Conservation (phyloP, 2,797 vertebrate species). For the Prionace glauca region DNA sequence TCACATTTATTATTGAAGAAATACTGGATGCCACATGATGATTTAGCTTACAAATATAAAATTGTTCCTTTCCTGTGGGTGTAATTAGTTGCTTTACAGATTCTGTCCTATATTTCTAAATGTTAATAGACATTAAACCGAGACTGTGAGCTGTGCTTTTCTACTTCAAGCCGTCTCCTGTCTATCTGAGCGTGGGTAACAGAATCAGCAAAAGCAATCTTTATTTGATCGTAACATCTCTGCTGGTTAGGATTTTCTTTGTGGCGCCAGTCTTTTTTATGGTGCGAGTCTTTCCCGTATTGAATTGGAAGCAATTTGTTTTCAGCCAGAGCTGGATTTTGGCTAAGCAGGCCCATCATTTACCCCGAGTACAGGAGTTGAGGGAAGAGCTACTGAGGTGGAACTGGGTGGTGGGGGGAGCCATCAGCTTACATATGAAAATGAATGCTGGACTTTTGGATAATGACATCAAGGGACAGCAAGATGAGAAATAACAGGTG, state of each 20-base stretch:
- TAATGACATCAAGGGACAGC: too few relatives aligned
- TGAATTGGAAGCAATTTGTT: background rate
- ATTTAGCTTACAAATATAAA: slow-evolving; percentile 1
- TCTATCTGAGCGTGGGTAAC: background rate
- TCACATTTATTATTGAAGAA: background rate
- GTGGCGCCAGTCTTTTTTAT: background rate
- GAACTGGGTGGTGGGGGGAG: too few relatives aligned
- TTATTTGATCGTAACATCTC: background rate
- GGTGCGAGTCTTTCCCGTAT: background rate
- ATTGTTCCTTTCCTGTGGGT: background rate
- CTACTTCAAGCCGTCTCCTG: background rate
- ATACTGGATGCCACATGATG: background rate
- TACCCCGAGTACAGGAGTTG: too few relatives aligned
- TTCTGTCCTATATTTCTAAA: background rate
- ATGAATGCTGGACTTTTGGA: too few relatives aligned
- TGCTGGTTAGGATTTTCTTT: background rate
- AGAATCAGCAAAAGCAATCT: background rate
- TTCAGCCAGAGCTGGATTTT: background rate
- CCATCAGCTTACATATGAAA: too few relatives aligned
- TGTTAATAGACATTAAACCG: background rate
- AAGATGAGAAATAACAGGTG: too few relatives aligned
- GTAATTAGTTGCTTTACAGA: background rate
- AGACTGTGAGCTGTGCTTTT: background rate
- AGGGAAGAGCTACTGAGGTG: too few relatives aligned
- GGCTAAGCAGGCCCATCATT: too few relatives aligned